Base-by-base conservation (phyloP, 2,888 invertebrate genomes). In the Diplazon laetatorius region DNA sequence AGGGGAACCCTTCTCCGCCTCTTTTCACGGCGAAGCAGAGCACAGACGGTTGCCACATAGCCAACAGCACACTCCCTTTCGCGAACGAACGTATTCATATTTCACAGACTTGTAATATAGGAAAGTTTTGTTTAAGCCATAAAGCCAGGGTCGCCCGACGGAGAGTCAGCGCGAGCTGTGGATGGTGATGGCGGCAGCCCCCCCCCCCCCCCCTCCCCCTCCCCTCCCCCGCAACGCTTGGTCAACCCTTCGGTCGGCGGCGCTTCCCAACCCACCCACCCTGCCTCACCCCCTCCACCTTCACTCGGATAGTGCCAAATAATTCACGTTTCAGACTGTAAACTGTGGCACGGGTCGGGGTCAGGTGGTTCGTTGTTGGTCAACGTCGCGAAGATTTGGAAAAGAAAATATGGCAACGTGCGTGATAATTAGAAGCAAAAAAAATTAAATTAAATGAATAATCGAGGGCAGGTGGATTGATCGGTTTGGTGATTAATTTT, bases 81-180 rank as follows among this genome's bases (percentile, higher is more conserved):
- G 77, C 83, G 35, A 25, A 6, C 52, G 35, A 46, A 39, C 85
- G 87, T 89, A 89, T 89, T 90, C 89, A 89, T 90, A 90, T 90
- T 90, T 90, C 89, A 89, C 89, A 76, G 87, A 89, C 87, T 89
- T 86, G 89, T 87, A 89, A 89, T 88, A 89, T 89, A 87, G 89
- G 87, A 89, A 90, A 89, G 88, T 90, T 89, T 90, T 89, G 90
- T 90, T 89, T 90, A 89, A 89, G 90, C 89, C 89, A 86, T 88
- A 89, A 90, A 89, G 88, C 87, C 85, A 84, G 83, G 85, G 84
- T 80, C 78, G 70, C 50, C 30, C 30, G 30, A 6, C 30, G 16
- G 52, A 52, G 76, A 75, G 65, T 75, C 44, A 59, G 70, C 46
- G 62, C 60, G 69, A 75, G 78, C 39, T 42, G 52, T 42, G 65